phyloP scores from a whole-genome alignment of 2,888 invertebrate genomes.

The Meta bourneti region DNA sequence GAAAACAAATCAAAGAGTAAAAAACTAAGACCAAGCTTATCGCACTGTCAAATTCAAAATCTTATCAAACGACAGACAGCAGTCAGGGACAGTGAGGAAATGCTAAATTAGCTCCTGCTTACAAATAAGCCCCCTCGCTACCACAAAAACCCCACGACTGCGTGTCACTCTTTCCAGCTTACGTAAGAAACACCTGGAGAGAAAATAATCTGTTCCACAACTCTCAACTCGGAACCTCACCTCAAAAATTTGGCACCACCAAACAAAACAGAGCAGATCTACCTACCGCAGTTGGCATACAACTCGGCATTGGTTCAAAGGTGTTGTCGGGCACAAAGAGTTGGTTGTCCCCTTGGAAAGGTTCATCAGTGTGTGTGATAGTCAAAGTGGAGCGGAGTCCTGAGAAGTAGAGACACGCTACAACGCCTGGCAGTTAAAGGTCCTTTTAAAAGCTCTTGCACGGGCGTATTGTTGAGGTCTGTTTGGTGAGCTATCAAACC shows the following conservation, averaged over 20 bases:
- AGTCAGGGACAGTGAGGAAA: too few relatives aligned
- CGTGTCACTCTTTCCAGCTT: not conserved
- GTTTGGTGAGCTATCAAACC: not conserved
- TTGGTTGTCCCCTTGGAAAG: slow-evolving; percentile 23
- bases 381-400: slow-evolving; percentile 9
- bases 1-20: too few relatives aligned
- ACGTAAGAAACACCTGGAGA: slow-evolving; percentile 32
- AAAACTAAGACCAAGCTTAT: too few relatives aligned
- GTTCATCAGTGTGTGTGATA: slow-evolving; percentile 16
- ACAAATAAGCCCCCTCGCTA: not conserved
- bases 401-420: not conserved
- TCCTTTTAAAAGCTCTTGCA: not conserved
- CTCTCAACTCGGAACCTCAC: not conserved
- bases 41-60: too few relatives aligned
- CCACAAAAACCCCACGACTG: not conserved
- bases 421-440: not conserved
- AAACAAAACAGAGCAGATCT: slow-evolving; percentile 4
- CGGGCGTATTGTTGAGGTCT: not conserved
- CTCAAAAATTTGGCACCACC: slow-evolving; percentile 30
- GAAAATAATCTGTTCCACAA: slow-evolving; percentile 2
- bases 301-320: slow-evolving; percentile 19
- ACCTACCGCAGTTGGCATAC: slow-evolving; percentile 46
- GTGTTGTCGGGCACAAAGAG: slow-evolving; percentile 35
- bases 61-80: too few relatives aligned
- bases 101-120: not conserved